Percentiles rank a stretch among this genome's conserved stretches.
phyloP scores from a whole-genome alignment of 2,113 vertebrate species.

The Pedetes capensis region DNA sequence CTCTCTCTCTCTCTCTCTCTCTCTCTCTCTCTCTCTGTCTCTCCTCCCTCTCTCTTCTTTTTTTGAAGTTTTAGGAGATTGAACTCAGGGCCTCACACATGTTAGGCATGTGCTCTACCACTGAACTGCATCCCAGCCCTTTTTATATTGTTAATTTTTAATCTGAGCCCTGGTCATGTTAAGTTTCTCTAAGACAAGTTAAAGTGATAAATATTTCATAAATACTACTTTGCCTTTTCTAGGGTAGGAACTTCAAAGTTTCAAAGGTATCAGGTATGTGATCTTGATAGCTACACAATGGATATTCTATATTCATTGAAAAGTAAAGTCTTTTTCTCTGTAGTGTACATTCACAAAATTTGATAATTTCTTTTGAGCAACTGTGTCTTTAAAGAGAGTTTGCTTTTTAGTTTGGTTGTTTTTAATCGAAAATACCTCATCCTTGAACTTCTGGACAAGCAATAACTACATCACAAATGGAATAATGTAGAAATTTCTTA shows the following conservation, averaged over 20 bases:
- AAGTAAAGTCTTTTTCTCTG: not conserved
- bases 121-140: no score
- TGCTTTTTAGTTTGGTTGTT: not conserved
- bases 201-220: not conserved
- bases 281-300: not conserved
- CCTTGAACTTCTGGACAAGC: not conserved
- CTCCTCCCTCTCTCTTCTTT: no score
- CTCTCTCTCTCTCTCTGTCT: no score
- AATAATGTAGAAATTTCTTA: not conserved
- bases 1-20: no score
- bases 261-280: not conserved
- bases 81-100: no score
- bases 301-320: not conserved
- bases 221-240: not conserved
- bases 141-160: no score
- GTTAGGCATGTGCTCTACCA: no score
- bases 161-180: no score
- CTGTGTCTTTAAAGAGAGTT: not conserved
- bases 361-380: constrained; percentile 2
- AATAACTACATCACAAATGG: not conserved
- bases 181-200: not conserved
- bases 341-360: not conserved
- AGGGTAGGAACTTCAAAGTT: not conserved
- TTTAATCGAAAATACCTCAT: not conserved
- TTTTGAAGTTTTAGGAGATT: no score